Evolutionary conservation across 2,888 invertebrate species (phyloP).

Genomic region (Epinotia ramella): DNA sequence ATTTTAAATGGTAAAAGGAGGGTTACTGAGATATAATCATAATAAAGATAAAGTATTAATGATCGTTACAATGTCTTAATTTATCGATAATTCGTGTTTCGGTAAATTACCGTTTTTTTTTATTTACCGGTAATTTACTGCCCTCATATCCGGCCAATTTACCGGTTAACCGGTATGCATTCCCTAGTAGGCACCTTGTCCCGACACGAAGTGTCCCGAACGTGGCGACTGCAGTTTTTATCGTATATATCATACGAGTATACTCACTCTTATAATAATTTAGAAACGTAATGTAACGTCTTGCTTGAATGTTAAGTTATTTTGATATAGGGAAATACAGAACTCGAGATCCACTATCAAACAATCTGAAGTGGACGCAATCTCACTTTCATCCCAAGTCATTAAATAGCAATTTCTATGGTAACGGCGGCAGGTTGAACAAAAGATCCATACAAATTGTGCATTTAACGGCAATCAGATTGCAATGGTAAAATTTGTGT

Average conservation of each 20-base stretch:
- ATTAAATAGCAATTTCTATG: constrained; percentile 45
- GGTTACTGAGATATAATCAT: too few species aligned
- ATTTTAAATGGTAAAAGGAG: too few species aligned
- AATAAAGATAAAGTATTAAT: too few species aligned
- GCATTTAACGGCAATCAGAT: constrained; percentile 57
- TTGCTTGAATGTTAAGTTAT: background rate
- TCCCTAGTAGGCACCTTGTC: background rate
- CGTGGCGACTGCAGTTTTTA: background rate
- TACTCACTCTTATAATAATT: background rate
- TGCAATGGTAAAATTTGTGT: constrained; percentile 57
- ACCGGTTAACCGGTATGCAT: too few species aligned
- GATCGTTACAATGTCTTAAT: too few species aligned
- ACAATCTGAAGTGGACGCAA: constrained; percentile 10
- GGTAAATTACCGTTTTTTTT: too few species aligned
- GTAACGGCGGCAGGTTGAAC: constrained; percentile 43
- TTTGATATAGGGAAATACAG: background rate
- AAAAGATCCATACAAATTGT: constrained; percentile 44
- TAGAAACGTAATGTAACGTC: background rate
- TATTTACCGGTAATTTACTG: too few species aligned
- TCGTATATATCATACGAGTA: background rate
- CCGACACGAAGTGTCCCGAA: background rate
- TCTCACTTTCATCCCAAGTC: constrained; percentile 23
- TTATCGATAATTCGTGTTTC: too few species aligned
- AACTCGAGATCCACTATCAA: background rate
- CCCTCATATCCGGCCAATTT: too few species aligned